These are phyloP conservation scores for Sebastes fasciatus DNA, from an alignment of 2,113 vertebrate genomes.

Conservation along the genomic window DNA sequence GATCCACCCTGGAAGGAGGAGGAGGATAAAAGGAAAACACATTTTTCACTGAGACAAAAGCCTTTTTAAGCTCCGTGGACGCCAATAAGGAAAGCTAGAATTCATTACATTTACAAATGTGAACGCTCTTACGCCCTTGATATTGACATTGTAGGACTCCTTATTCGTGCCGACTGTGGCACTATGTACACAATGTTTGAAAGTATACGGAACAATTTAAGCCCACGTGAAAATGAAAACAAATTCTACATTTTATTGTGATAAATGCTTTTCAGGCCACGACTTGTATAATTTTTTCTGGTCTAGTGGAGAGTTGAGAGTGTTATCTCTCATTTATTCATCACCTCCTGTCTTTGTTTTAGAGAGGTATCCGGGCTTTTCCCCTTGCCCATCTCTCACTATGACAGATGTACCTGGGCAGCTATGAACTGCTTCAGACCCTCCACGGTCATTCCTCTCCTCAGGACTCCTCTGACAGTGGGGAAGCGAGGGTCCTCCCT, in stretches of 20 bases:
- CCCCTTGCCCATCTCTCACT: neutral
- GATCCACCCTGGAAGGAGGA: constrained; percentile 90
- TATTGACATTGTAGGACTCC: neutral
- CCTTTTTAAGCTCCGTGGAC: neutral
- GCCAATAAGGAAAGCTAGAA: neutral
- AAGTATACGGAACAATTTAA: too few relatives aligned
- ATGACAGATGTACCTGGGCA: constrained; percentile 88
- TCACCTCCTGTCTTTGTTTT: neutral
- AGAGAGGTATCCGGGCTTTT: neutral
- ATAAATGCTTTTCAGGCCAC: neutral
- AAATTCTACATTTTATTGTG: too few relatives aligned
- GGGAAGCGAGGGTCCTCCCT: constrained; percentile 99
- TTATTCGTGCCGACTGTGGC: neutral
- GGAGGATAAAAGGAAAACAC: neutral
- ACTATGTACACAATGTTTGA: neutral
- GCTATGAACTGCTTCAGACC: constrained; percentile 98
- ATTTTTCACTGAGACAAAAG: neutral
- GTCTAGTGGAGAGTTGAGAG: neutral
- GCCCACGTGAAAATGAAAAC: neutral
- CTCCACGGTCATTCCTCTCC: constrained; percentile 98
- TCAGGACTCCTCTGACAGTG: constrained; percentile 96
- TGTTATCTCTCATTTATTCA: neutral
- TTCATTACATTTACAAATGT: neutral
- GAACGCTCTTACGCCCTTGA: neutral
- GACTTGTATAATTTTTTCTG: neutral